Evolutionary conservation across 92 coral and sea anemone genomes (phyloP).

Genomic region (Zoanthus sociatus): DNA sequence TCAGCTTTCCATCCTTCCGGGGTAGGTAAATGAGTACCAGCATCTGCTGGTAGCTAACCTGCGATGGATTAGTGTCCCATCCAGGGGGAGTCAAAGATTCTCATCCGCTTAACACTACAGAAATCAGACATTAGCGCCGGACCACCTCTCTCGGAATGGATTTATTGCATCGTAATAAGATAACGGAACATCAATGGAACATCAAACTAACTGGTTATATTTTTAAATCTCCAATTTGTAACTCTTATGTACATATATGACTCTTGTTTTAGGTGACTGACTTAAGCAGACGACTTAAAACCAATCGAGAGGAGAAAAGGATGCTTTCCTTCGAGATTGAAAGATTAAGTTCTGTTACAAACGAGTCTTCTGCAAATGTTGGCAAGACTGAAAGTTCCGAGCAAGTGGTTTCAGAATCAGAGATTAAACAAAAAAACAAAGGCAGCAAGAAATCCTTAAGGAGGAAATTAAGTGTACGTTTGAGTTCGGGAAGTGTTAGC

Average conservation of each 20-base stretch:
- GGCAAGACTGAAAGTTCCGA: slow-evolving; percentile 1
- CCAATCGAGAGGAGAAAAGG: not conserved
- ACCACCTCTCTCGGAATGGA: no score
- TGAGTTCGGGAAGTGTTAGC: not conserved
- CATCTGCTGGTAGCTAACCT: no score
- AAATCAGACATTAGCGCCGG: no score
- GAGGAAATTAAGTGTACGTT: slow-evolving; percentile 9
- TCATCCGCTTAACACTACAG: no score
- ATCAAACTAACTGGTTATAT: not conserved
- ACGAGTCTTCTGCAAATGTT: not conserved
- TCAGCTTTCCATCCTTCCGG: no score
- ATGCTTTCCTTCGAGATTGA: not conserved
- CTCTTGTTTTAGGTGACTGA: slow-evolving; percentile 17
- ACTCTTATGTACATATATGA: not conserved
- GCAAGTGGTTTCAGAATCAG: not conserved
- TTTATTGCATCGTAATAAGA: no score
- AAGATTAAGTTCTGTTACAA: not conserved
- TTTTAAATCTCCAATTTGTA: not conserved
- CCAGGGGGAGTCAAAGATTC: no score
- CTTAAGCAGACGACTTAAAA: not conserved
- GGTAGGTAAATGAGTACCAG: no score
- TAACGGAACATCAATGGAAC: no score
- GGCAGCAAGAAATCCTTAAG: slow-evolving; percentile 17
- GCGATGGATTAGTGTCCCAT: no score
- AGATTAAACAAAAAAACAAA: not conserved